Evolutionary conservation across 2,888 invertebrate species (phyloP), one percentile per base, ranked within the genome.

Genomic region (Ethmia dodecea): DNA sequence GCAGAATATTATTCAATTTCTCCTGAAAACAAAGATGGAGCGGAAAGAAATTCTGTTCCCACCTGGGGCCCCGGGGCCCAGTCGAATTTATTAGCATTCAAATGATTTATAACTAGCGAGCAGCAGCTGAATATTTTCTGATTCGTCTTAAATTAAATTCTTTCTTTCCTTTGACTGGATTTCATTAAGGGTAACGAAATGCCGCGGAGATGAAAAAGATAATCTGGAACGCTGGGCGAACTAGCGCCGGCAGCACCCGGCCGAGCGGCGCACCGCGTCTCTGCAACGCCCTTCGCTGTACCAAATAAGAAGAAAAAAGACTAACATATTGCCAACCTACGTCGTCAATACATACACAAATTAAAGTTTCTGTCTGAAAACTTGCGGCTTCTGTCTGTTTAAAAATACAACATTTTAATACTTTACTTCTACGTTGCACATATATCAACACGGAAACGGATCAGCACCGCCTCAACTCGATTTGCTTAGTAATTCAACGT

Each of bases 21-120:
- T 75, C 65, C 56, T 60, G 61, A 72, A 79, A 80, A 80, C 72
- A 75, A 81, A 78, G 75, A 80, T 73, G 73, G 66, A 73, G 73
- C 66, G 68, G 67, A 73, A 75, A 70, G 70, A 75, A 80, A 77
- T 75, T 74, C 73, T 67, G 72, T 75, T 69, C 61, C 74, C 78
- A 80, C 79, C 81, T 80, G 80, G 71, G 71, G 66, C 67, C 71
- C 62, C 53, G 20, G 59, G 60, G 73, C 66, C 72, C 71, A 77
- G 76, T 79, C 73, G 83, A 83, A 86, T 83, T 86, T 83, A 86
- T 86, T 86, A 86, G 81, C 84, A 86, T 86, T 83, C 81, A 84
- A 84, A 86, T 83, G 81, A 86, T 86, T 86, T 83, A 86, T 84
- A 84, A 84, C 83, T 83, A 81, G 81, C 76, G 64, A 73, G 75